These are phyloP conservation scores for Neoseiulus cucumeris DNA, from an alignment of 1,140 invertebrate species.

Conservation along the genomic window DNA sequence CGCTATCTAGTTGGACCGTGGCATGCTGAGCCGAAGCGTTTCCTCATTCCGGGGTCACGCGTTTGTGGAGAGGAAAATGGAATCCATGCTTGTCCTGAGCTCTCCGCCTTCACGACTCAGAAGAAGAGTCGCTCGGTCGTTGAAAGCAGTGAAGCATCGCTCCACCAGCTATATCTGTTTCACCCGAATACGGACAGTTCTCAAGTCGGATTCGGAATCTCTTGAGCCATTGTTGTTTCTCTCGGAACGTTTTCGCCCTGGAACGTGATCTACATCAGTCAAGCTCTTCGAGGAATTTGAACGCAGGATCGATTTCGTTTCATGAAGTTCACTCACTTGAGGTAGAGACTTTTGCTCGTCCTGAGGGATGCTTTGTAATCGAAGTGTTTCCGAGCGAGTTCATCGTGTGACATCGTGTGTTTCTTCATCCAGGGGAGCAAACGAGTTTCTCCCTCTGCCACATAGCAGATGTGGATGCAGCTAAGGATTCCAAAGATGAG, in stretches of 20 bases:
- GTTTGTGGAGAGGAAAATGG: background rate
- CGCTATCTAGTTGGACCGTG: background rate
- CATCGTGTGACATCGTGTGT: background rate
- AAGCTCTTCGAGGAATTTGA: background rate
- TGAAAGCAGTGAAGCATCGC: background rate
- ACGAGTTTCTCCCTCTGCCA: background rate
- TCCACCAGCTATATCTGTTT: background rate
- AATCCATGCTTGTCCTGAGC: background rate
- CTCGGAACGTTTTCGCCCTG: background rate
- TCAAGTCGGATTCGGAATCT: background rate
- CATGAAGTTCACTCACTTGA: background rate
- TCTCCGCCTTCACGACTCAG: background rate
- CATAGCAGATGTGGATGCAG: background rate
- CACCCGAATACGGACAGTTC: background rate
- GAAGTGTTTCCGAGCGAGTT: background rate
- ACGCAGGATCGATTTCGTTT: background rate
- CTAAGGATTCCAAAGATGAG: background rate
- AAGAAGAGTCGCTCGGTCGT: background rate
- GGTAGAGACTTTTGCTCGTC: background rate
- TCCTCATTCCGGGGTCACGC: background rate
- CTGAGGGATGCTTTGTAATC: background rate
- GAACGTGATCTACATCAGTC: background rate
- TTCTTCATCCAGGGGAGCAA: background rate
- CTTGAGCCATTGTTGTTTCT: slow-evolving; percentile 3
- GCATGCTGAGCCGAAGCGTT: background rate